Percentiles rank a stretch among this genome's conserved stretches.
Evolutionary conservation across 1,140 invertebrate genomes (phyloP).

Genomic region (Acromyrmex charruanus): DNA sequence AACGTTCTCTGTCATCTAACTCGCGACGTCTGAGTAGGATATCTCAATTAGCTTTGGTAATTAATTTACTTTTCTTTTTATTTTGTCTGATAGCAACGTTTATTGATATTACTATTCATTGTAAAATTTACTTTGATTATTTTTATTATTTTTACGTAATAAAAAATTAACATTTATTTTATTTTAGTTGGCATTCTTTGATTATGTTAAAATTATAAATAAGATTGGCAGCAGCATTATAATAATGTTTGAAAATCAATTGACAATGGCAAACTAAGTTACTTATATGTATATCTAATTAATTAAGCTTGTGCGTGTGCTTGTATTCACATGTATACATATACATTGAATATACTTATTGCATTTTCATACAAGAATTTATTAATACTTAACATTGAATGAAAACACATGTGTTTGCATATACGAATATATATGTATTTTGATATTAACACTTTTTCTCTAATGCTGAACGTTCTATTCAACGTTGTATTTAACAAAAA

Average conservation of each 20-base stretch:
- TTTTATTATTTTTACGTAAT: constrained; percentile 47
- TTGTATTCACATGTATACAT: not conserved
- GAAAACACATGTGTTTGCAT: not conserved
- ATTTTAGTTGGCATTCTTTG: not conserved
- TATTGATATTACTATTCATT: constrained; percentile 29
- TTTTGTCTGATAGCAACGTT: constrained; percentile 58
- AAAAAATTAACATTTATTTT: constrained; percentile 57
- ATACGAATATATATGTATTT: not conserved
- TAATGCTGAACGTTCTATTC: not conserved
- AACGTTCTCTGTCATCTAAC: constrained; percentile 91
- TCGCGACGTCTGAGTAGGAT: constrained; percentile 93
- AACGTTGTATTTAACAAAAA: not conserved
- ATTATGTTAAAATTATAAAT: not conserved
- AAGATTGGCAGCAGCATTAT: constrained; percentile 1
- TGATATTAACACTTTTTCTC: constrained; percentile 9
- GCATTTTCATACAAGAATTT: not conserved
- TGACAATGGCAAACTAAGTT: not conserved
- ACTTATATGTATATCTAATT: not conserved
- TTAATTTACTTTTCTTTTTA: constrained; percentile 77
- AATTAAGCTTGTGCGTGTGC: not conserved
- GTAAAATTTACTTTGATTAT: constrained; percentile 11
- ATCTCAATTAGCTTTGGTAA: constrained; percentile 93
- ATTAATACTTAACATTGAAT: not conserved
- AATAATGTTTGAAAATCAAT: not conserved
- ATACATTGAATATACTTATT: not conserved